Evolutionary conservation across 2,113 vertebrate genomes (phyloP).

Genomic region (Chelonoidis abingdonii): DNA sequence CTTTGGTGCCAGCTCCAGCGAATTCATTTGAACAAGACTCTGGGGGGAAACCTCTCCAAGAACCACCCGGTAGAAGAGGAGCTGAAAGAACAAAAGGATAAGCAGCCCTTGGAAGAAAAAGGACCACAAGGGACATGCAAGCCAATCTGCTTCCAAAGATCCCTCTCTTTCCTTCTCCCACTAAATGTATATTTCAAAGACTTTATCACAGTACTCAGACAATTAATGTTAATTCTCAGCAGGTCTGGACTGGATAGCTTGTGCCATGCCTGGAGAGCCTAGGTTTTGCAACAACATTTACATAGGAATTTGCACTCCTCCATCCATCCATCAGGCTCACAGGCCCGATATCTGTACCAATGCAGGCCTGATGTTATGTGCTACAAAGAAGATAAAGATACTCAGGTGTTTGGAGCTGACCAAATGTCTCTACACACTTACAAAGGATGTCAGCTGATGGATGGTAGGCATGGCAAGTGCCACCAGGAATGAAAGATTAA

Average conservation of each 20-base stretch:
- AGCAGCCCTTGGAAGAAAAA: background rate
- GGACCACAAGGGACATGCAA: no score
- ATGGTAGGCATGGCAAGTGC: background rate
- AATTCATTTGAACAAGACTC: slow-evolving; percentile 69
- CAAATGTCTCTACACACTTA: background rate
- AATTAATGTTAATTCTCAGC: background rate
- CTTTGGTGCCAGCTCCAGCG: slow-evolving; percentile 68
- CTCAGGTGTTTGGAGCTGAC: background rate
- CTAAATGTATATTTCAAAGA: background rate
- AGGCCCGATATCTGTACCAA: background rate
- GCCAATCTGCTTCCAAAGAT: background rate
- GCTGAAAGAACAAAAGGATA: slow-evolving; percentile 24
- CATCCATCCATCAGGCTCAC: background rate
- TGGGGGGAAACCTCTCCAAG: slow-evolving; percentile 60
- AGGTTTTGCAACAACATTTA: background rate
- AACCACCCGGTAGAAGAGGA: slow-evolving; percentile 69
- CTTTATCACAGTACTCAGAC: background rate
- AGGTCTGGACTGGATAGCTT: background rate
- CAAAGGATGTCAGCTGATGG: background rate
- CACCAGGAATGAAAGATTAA: background rate
- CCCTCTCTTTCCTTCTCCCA: background rate
- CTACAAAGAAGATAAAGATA: background rate
- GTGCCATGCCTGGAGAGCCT: background rate
- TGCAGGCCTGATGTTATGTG: background rate
- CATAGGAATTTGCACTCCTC: background rate